Evolutionary conservation across 2,113 vertebrate genomes (phyloP), one percentile per base, ranked within the genome.

Genomic region (Lucifuga dentata): DNA sequence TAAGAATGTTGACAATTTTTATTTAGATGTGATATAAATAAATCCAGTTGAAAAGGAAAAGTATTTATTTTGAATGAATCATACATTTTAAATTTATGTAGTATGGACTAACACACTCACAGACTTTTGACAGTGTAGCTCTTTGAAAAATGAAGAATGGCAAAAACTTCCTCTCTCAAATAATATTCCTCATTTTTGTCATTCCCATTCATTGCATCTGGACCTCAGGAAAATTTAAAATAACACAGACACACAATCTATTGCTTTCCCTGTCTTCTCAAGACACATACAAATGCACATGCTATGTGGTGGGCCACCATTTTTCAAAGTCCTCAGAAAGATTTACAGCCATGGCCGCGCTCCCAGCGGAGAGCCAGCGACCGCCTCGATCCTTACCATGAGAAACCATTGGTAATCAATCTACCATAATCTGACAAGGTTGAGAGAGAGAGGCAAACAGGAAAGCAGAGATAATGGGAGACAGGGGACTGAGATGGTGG

Each of bases 351-450:
- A 9, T 46, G 55, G 53, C 65, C 77, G 50, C 36, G 57, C 62
- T 84, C 66, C 69, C 40, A 12, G 19, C 44, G 59, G 72, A 80
- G 65, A 36, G 29, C 55, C 45, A 2, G 74, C 65, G 78, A 80
- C 83, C 48, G 68, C 79, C 71, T 84, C 63, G 65, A 73, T 86
- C 79, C 71, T 87, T 73, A 89, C 59, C 38, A 11, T 41, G 65
- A 64, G 74, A 45, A 59, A 78, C 49, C 19, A 29, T 11, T 15
- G 11, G 78, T 79, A 49, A 85, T 91, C 80, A 83, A 88, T 90
- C 85, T 80, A 5, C 46, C 46, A 51, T 85, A 82, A 89, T 84
- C 82, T 75, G 75, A 55, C 29, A 61, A 55, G 74, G 62, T 12
- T 33, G 44, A 15, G 39, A 45, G 55, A 59, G 16, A n/a, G 38